Evolutionary conservation across 2,888 invertebrate genomes (phyloP), one percentile per base, ranked within the genome.

Genomic region (Ectropis crepuscularia): DNA sequence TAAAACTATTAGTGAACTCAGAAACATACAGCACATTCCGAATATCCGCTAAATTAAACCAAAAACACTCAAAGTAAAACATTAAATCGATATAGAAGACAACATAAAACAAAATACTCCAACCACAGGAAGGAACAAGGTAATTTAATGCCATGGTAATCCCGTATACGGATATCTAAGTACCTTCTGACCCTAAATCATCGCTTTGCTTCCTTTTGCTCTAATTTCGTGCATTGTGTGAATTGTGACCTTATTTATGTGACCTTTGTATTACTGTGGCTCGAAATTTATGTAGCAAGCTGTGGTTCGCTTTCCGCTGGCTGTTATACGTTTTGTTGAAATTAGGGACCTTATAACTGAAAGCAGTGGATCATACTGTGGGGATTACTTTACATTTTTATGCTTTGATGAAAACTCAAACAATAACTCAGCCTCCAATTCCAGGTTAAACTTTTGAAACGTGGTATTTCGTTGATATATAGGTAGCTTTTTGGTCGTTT

Each of bases 211-310:
- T 69, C 62, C 64, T 43, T 63, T 70, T 63, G 61, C 65, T 76
- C 79, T 74, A 73, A 74, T 78, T 79, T 78, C 74, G 72, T 74
- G 72, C 73, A 74, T 75, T 78, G 80, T 82, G 74, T 80, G 74
- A 67, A 67, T 61, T 65, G 61, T 74, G 73, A 71, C 74, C 71
- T 77, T 81, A 80, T 83, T 83, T 82, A 81, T 76, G 76, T 75
- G 74, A 76, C 76, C 74, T 76, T 73, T 77, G 73, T 78, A 75
- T 75, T 50, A 75, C 75, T 78, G 70, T 76, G 67, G 63, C 70
- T 64, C 65, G 59, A 74, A 72, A 74, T 78, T 74, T 73, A 76
- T 73, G 76, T 74, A 68, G 71, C 67, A 69, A 74, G 63, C 63
- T 55, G 58, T 57, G 65, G 68, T 65, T 53, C 47, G 49, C 57